These are phyloP conservation scores for Philereme vetulata DNA, from an alignment of 2,888 invertebrate species.

Conservation along the genomic window DNA sequence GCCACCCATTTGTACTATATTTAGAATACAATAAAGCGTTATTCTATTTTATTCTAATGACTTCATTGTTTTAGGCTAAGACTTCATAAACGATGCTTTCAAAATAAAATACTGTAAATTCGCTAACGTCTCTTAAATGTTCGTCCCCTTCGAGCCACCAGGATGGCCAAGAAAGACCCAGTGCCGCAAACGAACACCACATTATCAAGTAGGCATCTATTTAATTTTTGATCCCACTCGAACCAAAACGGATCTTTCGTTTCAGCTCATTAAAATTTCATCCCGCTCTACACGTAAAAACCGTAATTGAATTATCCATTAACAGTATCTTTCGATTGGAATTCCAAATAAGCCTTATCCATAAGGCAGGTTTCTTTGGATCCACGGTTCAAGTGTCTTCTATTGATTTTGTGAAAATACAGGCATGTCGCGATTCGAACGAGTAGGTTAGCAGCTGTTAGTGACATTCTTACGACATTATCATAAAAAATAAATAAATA, in stretches of 20 bases:
- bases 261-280: conserved; percentile 29
- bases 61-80: no score
- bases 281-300: conserved; percentile 23
- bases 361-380: conserved; percentile 18
- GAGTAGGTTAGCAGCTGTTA: conserved; percentile 3
- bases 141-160: no score
- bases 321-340: conserved; percentile 13
- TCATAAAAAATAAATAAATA: no score
- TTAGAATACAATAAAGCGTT: no score
- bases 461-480: conserved; percentile 1
- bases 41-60: no score
- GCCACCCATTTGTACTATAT: no score
- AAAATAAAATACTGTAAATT: no score
- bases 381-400: conserved; percentile 22
- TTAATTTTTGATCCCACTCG: conserved; percentile 20
- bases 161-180: no score
- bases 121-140: no score
- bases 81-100: no score
- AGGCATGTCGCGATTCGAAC: conserved; percentile 13
- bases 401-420: conserved; percentile 35
- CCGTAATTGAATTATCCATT: conserved; percentile 30
- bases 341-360: conserved; percentile 16
- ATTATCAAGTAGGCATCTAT: conserved; percentile 15
- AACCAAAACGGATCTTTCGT: conserved; percentile 25
- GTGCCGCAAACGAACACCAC: no score